Evolutionary conservation across 92 coral and sea anemone species (phyloP).

Genomic region (Palythoa heliodiscus): DNA sequence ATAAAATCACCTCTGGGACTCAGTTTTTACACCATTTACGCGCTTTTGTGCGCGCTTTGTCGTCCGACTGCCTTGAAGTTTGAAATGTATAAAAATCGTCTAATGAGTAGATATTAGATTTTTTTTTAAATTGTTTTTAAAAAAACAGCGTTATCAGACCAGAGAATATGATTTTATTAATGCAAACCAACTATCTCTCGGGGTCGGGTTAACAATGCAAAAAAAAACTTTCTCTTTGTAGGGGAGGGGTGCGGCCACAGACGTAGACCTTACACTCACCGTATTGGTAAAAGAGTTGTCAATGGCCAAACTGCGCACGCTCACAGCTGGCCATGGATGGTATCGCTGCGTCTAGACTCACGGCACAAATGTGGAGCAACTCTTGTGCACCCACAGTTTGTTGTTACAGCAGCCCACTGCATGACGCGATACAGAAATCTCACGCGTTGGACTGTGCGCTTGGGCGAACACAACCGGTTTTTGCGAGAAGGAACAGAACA

Average conservation of each 20-base stretch:
- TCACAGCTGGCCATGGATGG: slow-evolving; percentile 37
- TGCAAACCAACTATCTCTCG: too few species aligned
- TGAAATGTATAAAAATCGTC: too few species aligned
- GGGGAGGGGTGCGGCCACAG: not conserved
- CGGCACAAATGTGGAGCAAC: slow-evolving; percentile 10
- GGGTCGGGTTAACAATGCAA: too few species aligned
- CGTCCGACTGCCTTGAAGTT: too few species aligned
- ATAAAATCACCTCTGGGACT: too few species aligned
- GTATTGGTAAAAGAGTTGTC: slow-evolving; percentile 15
- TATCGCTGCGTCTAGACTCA: not conserved
- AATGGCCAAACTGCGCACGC: slow-evolving; percentile 17
- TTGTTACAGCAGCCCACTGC: slow-evolving; percentile 31
- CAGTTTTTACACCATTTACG: too few species aligned
- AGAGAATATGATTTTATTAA: too few species aligned
- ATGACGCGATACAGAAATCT: slow-evolving; percentile 1
- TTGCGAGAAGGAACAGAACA: slow-evolving; percentile 12
- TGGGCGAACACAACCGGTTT: slow-evolving; percentile 14
- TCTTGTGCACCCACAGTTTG: slow-evolving; percentile 23
- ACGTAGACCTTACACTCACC: not conserved
- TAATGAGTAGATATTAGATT: too few species aligned
- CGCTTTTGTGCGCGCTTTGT: too few species aligned
- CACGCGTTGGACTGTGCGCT: not conserved
- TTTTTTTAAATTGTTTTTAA: too few species aligned
- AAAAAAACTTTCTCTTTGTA: not conserved
- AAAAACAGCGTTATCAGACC: too few species aligned